Base-by-base conservation (phyloP, 2,888 invertebrate species). In the Euzophera pinguis region DNA sequence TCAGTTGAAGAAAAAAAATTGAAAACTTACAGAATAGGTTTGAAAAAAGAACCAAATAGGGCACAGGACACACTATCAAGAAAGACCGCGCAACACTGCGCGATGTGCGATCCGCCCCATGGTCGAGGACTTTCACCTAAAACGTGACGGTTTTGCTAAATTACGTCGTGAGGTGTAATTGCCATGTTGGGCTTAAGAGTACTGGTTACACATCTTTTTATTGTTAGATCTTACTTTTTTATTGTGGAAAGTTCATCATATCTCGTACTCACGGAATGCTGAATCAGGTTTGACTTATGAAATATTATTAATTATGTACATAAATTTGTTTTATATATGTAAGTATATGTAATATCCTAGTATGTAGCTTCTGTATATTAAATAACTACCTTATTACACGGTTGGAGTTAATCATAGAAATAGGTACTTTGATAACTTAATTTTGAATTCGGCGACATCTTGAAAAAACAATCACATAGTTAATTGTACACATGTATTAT, bases 61-160 rank as follows among this genome's bases (percentile, higher is more conserved):
- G 50, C 32, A 42, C 42, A 50, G 50, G 42, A 50, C 50, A 42
- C 50, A 50, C 50, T 42, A 10, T 8, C 41, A n/a, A 17, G 22
- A 42, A 35, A 17, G 41, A 17, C 41, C 42, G 50, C 17, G 50
- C 32, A 17, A 34, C 17, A 50, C 50, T 50, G 50, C 50, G 29
- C 27, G 27, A 41, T 6, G 50, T 17, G 35, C 34, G 42, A 50
- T 34, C 34, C 16, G 41, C 37, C 27, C n/a, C 9, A 12, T 13
- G 43, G 29, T 43, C 50, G 29, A 42, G 50, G 45, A 53, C 53
- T 53, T 53, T 53, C 53, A 57, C 68, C 63, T 3, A 61, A 68
- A 68, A 68, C 73, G 73, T 73, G 73, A 70, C 52, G 41, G 64
- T 68, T 68, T 69, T 73, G 22, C 57, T 60, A 61, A 71, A 64